Base-by-base conservation (phyloP, 1,140 invertebrate genomes). In the Eumaeus atala region DNA sequence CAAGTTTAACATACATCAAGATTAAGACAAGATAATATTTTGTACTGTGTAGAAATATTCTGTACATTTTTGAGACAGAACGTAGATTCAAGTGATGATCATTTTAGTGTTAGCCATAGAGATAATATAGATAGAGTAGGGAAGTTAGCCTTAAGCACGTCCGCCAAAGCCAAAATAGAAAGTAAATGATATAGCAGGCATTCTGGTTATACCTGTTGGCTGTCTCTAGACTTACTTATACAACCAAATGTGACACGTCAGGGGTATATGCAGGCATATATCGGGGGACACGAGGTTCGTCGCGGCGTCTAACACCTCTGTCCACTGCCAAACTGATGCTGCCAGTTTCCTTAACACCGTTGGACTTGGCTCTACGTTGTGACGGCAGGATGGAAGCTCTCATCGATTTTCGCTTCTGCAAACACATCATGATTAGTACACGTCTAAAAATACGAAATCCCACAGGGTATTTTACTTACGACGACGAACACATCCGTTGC, bases 391-490 rank as follows among this genome's bases (percentile, higher is more conserved):
- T 89, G 8, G 93, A 92, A 10, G 93, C 92, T 61, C 94, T 89
- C 57, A 96, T 82, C 0, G 92, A 93, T 77, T 95, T 96, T 0
- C 95, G 90, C 89, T 96, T 96, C 94, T 96, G 89, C 54, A 79
- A 80, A 53, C 53, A 44, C 40, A 59, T 9, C 8, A 40, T 3
- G 9, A 44, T 66, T 44, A 59, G 59, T 28, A 55, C 12, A 28
- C 2, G 16, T 33, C 21, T 44, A 28, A 54, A 14, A 34, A 54
- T 0, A 12, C 16, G 5, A 54, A 44, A 54, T 44, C 4, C 40
- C 38, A 54, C 38, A 28, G 40, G 40, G 14, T 34, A 34, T 54
- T 75, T 71, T 84, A 81, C 78, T 83, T 84, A 82, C 78, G 64
- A 80, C 58, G 71, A 64, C 62, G 64, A n/a, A n/a, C 66, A 63